phyloP scores from a whole-genome alignment of 2,888 invertebrate genomes.

The Cheilosia vernalis region DNA sequence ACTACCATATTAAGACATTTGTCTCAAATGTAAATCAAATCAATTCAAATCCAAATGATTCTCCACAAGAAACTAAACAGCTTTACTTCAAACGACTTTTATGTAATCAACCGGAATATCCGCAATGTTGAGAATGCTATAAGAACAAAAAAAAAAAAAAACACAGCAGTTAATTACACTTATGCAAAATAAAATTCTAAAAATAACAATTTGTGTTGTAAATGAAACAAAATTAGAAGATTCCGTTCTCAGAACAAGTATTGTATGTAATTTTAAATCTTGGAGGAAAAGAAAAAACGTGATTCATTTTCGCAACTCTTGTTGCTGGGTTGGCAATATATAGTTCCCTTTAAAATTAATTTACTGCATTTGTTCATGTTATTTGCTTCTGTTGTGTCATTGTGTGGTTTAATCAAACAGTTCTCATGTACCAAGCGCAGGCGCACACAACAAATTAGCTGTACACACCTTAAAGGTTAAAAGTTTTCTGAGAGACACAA shows the following conservation, averaged over 20 bases:
- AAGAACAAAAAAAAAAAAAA: not conserved
- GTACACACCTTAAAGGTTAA: slow-evolving; percentile 41
- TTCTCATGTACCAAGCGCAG: slow-evolving; percentile 26
- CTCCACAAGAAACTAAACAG: not conserved
- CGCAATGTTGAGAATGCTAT: not conserved
- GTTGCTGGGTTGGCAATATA: not conserved
- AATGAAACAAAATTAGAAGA: slow-evolving; percentile 21
- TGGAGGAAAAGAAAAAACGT: slow-evolving; percentile 26
- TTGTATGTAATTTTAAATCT: slow-evolving; percentile 16
- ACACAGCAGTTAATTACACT: slow-evolving; percentile 7
- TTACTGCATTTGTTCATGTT: slow-evolving; percentile 27
- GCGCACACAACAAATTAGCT: slow-evolving; percentile 10
- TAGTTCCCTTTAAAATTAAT: slow-evolving; percentile 11
- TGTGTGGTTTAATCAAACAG: slow-evolving; percentile 43
- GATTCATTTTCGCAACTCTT: slow-evolving; percentile 36
- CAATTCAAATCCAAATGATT: slow-evolving; percentile 1
- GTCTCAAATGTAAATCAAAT: slow-evolving; percentile 10
- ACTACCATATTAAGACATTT: slow-evolving; percentile 7
- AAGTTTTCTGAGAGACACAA: slow-evolving; percentile 29
- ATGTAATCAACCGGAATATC: slow-evolving; percentile 18
- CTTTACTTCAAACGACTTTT: not conserved
- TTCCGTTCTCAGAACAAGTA: slow-evolving; percentile 17
- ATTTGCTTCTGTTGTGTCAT: slow-evolving; percentile 12
- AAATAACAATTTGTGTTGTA: slow-evolving; percentile 3
- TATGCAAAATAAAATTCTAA: slow-evolving; percentile 12